phyloP scores from a whole-genome alignment of 1,140 invertebrate genomes.

The Bombus confusus region DNA sequence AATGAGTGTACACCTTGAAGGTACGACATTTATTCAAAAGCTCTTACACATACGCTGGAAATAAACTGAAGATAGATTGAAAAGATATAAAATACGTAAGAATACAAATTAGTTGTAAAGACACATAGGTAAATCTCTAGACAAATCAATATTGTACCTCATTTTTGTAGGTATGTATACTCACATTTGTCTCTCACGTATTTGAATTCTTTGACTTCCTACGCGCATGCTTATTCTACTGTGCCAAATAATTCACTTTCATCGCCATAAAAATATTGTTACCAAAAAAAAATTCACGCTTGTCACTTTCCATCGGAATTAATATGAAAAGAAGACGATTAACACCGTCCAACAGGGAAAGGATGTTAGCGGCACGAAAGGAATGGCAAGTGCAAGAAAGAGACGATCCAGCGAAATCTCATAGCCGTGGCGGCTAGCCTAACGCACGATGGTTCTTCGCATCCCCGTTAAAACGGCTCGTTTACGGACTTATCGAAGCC shows the following conservation, averaged over 20 bases:
- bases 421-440: constrained; percentile 32
- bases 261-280: neutral
- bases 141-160: no score
- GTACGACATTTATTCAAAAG: no score
- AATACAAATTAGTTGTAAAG: no score
- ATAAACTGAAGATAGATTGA: no score
- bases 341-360: neutral
- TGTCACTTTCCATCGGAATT: neutral
- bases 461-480: constrained; percentile 70
- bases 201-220: no score
- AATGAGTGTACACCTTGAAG: no score
- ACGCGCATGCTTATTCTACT: neutral
- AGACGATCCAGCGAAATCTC: constrained; percentile 43
- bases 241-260: neutral
- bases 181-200: no score
- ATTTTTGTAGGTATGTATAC: no score
- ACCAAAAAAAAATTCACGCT: neutral
- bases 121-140: no score
- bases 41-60: no score
- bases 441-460: constrained; percentile 55
- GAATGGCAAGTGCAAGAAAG: neutral
- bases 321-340: neutral
- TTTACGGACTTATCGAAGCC: constrained; percentile 70
- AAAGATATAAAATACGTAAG: no score
- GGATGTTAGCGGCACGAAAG: neutral